These are phyloP conservation scores for Ladona fulva DNA, from an alignment of 1,140 invertebrate genomes.

Conservation along the genomic window DNA sequence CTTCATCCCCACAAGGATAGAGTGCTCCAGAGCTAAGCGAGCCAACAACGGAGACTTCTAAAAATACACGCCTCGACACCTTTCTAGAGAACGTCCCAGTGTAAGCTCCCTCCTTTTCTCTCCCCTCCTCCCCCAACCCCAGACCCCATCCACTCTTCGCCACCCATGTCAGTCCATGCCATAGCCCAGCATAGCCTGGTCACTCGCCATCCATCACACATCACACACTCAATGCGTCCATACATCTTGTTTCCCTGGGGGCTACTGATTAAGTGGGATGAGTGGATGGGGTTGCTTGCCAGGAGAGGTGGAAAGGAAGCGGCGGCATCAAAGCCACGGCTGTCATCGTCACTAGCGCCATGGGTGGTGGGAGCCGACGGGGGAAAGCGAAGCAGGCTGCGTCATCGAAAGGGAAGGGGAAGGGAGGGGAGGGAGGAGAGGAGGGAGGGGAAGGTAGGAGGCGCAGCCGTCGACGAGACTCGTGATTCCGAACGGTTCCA, in stretches of 20 bases:
- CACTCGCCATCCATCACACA: slow-evolving; percentile 21
- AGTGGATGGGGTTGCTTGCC: neutral
- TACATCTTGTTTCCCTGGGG: slow-evolving; percentile 18
- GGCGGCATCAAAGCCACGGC: slow-evolving; percentile 31
- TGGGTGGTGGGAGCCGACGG: slow-evolving; percentile 40
- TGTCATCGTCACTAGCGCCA: slow-evolving; percentile 40
- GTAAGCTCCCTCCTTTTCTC: slow-evolving; percentile 19
- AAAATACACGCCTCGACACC: slow-evolving; percentile 13
- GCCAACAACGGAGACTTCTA: neutral
- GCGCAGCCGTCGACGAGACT: slow-evolving; percentile 24
- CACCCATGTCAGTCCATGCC: slow-evolving; percentile 43
- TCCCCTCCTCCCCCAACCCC: slow-evolving; percentile 16
- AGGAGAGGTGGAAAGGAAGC: neutral
- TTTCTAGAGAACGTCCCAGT: slow-evolving; percentile 19
- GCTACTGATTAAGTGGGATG: slow-evolving; percentile 23
- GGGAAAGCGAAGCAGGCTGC: slow-evolving; percentile 26
- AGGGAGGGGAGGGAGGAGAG: slow-evolving; percentile 14
- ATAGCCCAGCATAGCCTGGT: slow-evolving; percentile 42
- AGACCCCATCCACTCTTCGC: slow-evolving; percentile 30
- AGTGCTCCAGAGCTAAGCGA: neutral
- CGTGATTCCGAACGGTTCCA: neutral
- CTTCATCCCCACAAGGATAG: neutral
- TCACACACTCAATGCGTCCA: slow-evolving; percentile 18
- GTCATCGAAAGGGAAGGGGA: slow-evolving; percentile 34
- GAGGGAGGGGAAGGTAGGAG: slow-evolving; percentile 19